A percentile compares a stretch with the other conserved stretches of the same genome.
Evolutionary conservation across 2,113 vertebrate genomes (phyloP).

Genomic region (Hemibagrus wyckioides): DNA sequence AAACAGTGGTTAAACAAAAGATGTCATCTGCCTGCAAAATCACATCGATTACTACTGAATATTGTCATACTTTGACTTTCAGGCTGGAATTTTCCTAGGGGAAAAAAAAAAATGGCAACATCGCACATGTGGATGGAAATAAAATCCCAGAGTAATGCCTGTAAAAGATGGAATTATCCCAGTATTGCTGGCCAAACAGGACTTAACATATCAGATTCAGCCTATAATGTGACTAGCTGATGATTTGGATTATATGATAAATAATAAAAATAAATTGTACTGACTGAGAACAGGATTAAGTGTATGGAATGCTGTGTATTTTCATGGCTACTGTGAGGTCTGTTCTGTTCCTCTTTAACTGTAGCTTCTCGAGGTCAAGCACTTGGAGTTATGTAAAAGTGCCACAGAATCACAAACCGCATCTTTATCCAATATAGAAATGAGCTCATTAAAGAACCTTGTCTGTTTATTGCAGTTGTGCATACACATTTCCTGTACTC

Average conservation of each 20-base stretch:
- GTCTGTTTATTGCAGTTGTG: conserved; percentile 6
- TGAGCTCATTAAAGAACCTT: conserved; percentile 19
- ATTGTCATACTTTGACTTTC: not conserved
- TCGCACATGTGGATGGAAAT: not conserved
- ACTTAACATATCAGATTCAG: not conserved
- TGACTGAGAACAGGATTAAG: not conserved
- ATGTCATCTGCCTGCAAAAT: not conserved
- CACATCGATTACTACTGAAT: not conserved
- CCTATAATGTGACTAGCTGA: not conserved
- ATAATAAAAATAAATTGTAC: not conserved
- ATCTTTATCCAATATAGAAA: not conserved
- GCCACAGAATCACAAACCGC: not conserved
- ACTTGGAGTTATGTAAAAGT: not conserved
- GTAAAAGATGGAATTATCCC: not conserved
- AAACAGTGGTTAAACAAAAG: not conserved
- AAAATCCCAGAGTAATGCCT: not conserved
- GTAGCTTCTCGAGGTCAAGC: not conserved
- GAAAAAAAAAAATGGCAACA: not conserved
- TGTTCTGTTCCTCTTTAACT: not conserved
- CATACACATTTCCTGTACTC: not conserved
- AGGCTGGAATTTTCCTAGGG: not conserved
- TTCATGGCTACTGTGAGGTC: not conserved
- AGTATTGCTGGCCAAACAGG: not conserved
- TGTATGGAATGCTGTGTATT: not conserved
- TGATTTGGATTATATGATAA: not conserved